Conservation (phyloP, 23 tunicate genomes). For the Styela clava region DNA sequence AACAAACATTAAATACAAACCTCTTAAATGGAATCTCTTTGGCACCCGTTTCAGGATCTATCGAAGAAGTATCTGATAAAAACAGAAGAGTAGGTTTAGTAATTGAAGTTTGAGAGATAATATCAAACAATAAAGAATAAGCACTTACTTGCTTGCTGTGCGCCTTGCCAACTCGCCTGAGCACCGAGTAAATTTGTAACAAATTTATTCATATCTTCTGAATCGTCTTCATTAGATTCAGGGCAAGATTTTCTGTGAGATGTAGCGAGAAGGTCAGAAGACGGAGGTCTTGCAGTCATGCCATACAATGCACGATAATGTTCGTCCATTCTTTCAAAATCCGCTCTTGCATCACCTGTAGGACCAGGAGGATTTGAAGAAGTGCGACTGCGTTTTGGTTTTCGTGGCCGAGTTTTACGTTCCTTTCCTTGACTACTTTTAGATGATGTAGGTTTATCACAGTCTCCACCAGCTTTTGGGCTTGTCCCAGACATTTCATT, state of each 20-base stretch:
- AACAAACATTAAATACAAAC: no score
- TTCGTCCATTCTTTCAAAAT: conserved; percentile 5
- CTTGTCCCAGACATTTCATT: conserved; percentile 1
- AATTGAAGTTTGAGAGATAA: no score
- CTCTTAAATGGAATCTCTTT: background rate
- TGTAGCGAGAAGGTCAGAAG: background rate
- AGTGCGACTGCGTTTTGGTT: background rate
- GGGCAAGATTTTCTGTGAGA: background rate
- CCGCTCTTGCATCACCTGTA: background rate
- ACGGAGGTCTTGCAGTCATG: background rate
- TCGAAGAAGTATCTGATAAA: background rate
- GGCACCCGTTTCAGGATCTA: background rate
- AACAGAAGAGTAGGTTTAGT: background rate
- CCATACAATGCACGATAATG: background rate
- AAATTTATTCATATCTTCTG: background rate
- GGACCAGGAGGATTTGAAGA: background rate
- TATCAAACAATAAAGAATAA: no score
- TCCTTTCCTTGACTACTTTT: background rate
- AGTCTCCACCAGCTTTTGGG: background rate
- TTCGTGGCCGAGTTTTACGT: conserved; percentile 1
- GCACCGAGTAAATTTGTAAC: conserved; percentile 6
- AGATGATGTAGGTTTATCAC: background rate
- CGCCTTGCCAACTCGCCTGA: conserved; percentile 1
- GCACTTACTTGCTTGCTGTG: no score
- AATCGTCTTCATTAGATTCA: background rate